Conservation (phyloP, 1,140 invertebrate species). For the Vollenhovia emeryi region DNA sequence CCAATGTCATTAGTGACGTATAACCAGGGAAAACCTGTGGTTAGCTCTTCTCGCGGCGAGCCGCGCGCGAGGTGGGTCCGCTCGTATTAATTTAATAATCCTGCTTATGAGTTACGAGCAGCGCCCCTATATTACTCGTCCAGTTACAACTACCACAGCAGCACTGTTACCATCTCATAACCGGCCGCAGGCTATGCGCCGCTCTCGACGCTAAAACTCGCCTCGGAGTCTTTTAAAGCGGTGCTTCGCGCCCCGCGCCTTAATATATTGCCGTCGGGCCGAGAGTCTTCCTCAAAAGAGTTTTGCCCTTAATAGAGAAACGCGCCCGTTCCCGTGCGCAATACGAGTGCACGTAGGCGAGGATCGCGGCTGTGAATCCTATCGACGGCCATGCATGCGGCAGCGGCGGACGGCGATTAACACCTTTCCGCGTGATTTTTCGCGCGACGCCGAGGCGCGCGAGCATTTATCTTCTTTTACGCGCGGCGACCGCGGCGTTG, state of each 20-base stretch:
- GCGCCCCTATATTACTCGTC: slow-evolving; percentile 36
- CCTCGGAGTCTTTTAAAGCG: slow-evolving; percentile 18
- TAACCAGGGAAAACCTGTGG: slow-evolving; percentile 71
- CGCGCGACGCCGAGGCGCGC: not conserved
- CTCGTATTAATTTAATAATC: slow-evolving; percentile 76
- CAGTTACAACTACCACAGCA: slow-evolving; percentile 38
- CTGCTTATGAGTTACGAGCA: slow-evolving; percentile 67
- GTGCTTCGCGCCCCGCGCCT: slow-evolving; percentile 36
- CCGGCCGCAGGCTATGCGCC: not conserved
- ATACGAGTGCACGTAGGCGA: not conserved
- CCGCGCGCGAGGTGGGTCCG: slow-evolving; percentile 55
- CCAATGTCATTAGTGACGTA: slow-evolving; percentile 72
- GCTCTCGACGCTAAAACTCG: slow-evolving; percentile 35
- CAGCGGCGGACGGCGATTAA: slow-evolving; percentile 19
- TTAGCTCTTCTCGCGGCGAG: slow-evolving; percentile 66
- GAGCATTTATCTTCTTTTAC: slow-evolving; percentile 42
- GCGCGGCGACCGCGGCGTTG: slow-evolving; percentile 18
- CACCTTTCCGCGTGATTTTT: slow-evolving; percentile 12
- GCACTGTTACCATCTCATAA: slow-evolving; percentile 43
- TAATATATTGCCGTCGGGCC: slow-evolving; percentile 57
- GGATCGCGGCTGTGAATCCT: not conserved
- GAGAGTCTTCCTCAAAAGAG: slow-evolving; percentile 1
- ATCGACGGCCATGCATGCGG: not conserved
- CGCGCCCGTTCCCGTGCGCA: not conserved
- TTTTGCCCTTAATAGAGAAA: slow-evolving; percentile 14